Evolutionary conservation across 2,888 invertebrate species (phyloP).

Genomic region (Diachrysia chrysitis): DNA sequence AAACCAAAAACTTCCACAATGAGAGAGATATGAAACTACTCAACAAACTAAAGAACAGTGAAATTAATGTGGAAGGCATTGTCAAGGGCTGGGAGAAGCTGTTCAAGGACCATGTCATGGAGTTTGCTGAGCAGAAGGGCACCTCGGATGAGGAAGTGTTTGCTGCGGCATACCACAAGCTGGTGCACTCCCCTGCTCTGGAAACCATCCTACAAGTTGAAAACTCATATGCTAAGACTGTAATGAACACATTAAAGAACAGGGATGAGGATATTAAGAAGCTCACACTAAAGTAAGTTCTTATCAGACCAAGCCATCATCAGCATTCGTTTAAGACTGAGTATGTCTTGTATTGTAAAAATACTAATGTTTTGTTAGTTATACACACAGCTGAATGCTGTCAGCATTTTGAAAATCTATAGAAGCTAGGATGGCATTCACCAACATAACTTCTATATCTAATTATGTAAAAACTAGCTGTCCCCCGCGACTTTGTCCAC

Average conservation of each 20-base stretch:
- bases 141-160: slow-evolving; percentile 96
- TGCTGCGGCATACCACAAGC: slow-evolving; percentile 94
- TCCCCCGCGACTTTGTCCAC: too few species aligned
- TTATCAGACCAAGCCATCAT: too few species aligned
- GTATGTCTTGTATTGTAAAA: too few species aligned
- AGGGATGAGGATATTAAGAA: slow-evolving; percentile 92
- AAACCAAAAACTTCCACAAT: slow-evolving; percentile 92
- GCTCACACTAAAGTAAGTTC: slow-evolving; percentile 90
- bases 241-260: slow-evolving; percentile 92
- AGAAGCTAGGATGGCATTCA: too few species aligned
- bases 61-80: slow-evolving; percentile 92
- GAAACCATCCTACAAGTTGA: slow-evolving; percentile 97
- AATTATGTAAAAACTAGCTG: too few species aligned
- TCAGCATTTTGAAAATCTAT: too few species aligned
- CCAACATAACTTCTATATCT: too few species aligned
- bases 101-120: slow-evolving; percentile 94
- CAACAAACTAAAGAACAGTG: slow-evolving; percentile 89
- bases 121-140: slow-evolving; percentile 94
- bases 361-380: too few species aligned
- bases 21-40: slow-evolving; percentile 90
- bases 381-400: too few species aligned
- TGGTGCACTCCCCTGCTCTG: slow-evolving; percentile 95
- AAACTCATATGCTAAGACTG: slow-evolving; percentile 95
- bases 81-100: slow-evolving; percentile 94
- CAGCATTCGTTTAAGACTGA: too few species aligned